Evolutionary conservation across 2,113 vertebrate species (phyloP), one percentile per base, ranked within the genome.

Genomic region (Pseudorhombus dupliciocellatus): DNA sequence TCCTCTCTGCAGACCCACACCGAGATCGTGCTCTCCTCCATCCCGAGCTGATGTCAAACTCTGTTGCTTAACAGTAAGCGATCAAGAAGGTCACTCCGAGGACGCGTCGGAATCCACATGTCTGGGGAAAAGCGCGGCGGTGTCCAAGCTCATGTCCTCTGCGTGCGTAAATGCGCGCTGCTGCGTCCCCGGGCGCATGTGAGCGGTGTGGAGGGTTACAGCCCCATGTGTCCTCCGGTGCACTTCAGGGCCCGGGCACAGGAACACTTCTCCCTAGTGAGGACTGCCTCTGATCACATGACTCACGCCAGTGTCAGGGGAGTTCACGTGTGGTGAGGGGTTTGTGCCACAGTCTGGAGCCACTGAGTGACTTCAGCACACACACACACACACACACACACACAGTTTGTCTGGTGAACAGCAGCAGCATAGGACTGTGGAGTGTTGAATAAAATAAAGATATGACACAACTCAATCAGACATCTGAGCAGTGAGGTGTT

Each of bases 1-100:
- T 98, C 97, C 68, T 98, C 96, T 24, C 96, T 93, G 87, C 96
- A 96, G 76, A 98, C 93, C 96, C 96, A 98, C 85, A 98, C 97
- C 0, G 96, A 96, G 24, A 98, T 94, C 84, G 93, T 94, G 62
- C 88, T 87, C 75, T 95, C 94, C 55, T 95, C 96, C 95, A 96
- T 97, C 42, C 21, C 28, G 7, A 51, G 52, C 15, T 54, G 9
- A 22, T 20, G 54, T 5, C 7, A 18, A 63, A 56, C 51, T 20
- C 0, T 44, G 5, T 7, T 16, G 56, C 0, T 52, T 11, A 8
- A 10, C 3, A 34, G 21, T 0, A 44, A 25, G 58, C 15, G 11
- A 3, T 37, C 5, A 10, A 11, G 20, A 11, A 24, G 24, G 20
- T 24, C 8, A 15, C 5, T 54, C 15, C 40, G 30, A 7, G 40